Evolutionary conservation across 2,888 invertebrate genomes (phyloP).

Genomic region (Drosophila borborema): DNA sequence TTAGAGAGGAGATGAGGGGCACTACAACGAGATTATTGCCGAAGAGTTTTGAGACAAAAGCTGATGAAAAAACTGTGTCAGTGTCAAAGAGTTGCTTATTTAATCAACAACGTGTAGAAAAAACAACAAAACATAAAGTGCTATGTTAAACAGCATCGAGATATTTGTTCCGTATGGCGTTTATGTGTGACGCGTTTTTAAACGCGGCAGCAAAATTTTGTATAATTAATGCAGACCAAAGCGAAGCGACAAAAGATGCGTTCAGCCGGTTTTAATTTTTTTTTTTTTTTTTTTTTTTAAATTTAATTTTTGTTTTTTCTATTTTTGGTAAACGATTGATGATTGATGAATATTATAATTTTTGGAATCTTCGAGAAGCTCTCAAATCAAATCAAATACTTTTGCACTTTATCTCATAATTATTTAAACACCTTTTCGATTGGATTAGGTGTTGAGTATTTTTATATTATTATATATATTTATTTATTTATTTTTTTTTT

Average conservation of each 20-base stretch:
- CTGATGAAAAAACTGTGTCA: slow-evolving; percentile 62
- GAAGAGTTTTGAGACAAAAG: slow-evolving; percentile 32
- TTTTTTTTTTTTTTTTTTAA: neutral
- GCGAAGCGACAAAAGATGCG: slow-evolving; percentile 33
- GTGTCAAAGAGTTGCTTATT: slow-evolving; percentile 56
- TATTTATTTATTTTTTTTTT: neutral
- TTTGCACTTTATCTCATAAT: slow-evolving; percentile 24
- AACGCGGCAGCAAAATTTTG: slow-evolving; percentile 38
- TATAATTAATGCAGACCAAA: slow-evolving; percentile 61
- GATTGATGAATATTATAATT: slow-evolving; percentile 31
- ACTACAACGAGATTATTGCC: slow-evolving; percentile 30
- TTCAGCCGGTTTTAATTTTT: slow-evolving; percentile 4
- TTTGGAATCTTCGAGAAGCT: slow-evolving; percentile 54
- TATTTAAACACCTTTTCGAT: slow-evolving; percentile 10
- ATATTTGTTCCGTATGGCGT: slow-evolving; percentile 49
- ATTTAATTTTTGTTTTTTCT: neutral
- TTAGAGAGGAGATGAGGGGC: neutral
- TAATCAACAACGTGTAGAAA: slow-evolving; percentile 24
- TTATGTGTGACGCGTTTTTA: slow-evolving; percentile 30
- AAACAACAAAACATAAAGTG: slow-evolving; percentile 57
- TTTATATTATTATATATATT: neutral
- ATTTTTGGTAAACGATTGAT: slow-evolving; percentile 20
- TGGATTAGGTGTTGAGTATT: neutral
- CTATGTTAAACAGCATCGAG: slow-evolving; percentile 63
- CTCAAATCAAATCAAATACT: neutral